phyloP scores from a whole-genome alignment of 2,888 invertebrate species.

The Beris morrisii region DNA sequence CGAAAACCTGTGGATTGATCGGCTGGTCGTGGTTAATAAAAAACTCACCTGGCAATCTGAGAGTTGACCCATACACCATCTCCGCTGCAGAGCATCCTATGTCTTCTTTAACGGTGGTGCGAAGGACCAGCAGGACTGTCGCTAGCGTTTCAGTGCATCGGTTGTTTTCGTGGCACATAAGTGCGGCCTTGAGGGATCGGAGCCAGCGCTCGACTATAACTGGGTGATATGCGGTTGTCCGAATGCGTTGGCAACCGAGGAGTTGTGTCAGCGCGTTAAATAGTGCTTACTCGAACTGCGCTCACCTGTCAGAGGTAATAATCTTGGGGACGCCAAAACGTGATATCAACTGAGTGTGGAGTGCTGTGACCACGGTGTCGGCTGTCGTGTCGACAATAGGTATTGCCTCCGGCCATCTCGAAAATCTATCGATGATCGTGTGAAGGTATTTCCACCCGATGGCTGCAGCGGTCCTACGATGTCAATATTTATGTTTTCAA shows the following conservation, averaged over 20 bases:
- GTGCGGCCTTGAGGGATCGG: conserved; percentile 12
- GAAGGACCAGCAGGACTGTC: conserved; percentile 46
- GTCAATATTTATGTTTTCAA: too few species aligned
- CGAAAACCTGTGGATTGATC: conserved; percentile 26
- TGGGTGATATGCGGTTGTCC: conserved; percentile 21
- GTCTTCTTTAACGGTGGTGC: conserved; percentile 44
- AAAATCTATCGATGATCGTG: too few species aligned
- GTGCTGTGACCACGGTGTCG: not conserved
- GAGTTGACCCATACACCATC: conserved; percentile 44
- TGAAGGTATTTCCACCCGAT: too few species aligned
- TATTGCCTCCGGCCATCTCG: too few species aligned
- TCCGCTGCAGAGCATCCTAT: conserved; percentile 44
- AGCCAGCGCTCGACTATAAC: conserved; percentile 26
- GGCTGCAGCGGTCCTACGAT: not conserved
- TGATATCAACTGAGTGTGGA: not conserved
- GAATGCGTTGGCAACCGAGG: conserved; percentile 10
- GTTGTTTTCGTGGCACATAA: conserved; percentile 14
- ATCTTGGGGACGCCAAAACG: conserved; percentile 7
- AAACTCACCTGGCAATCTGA: conserved; percentile 42
- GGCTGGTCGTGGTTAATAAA: conserved; percentile 18
- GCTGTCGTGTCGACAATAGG: not conserved
- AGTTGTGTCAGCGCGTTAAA: conserved; percentile 10
- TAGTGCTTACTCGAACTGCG: conserved; percentile 30
- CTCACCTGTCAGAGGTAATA: conserved; percentile 16
- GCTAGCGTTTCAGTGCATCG: conserved; percentile 45